phyloP scores from a whole-genome alignment of 2,113 vertebrate genomes.

The Rhombomys opimus region DNA sequence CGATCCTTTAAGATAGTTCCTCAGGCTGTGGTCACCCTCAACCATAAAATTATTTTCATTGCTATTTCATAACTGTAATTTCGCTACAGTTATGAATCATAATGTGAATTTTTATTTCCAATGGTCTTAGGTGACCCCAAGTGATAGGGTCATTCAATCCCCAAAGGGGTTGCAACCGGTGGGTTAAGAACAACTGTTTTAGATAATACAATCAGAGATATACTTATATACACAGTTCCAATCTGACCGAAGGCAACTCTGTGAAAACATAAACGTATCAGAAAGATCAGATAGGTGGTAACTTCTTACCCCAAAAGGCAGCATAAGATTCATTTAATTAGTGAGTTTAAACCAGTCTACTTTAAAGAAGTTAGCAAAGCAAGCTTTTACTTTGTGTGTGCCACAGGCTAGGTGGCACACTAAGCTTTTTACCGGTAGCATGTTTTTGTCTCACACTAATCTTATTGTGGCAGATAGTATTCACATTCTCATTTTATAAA shows the following conservation, averaged over 20 bases:
- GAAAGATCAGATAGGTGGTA: slow-evolving; percentile 35
- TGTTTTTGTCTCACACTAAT: slow-evolving; percentile 25
- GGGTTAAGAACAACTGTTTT: background rate
- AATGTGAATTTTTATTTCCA: background rate
- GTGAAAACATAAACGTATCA: slow-evolving; percentile 49
- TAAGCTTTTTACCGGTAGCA: slow-evolving; percentile 33
- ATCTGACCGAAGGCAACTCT: slow-evolving; percentile 50
- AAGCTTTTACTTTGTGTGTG: slow-evolving; percentile 48
- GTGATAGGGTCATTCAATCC: background rate
- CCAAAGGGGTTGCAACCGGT: background rate
- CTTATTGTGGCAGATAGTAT: background rate
- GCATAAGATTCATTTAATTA: slow-evolving; percentile 45
- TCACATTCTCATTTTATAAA: slow-evolving; percentile 53
- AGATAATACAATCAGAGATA: background rate
- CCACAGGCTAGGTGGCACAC: background rate
- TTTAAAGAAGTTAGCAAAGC: slow-evolving; percentile 54
- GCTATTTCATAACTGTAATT: background rate
- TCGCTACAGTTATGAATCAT: background rate
- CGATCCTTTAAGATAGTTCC: background rate
- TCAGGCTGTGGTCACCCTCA: background rate
- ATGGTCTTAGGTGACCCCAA: background rate
- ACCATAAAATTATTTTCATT: background rate
- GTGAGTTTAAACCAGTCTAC: slow-evolving; percentile 60
- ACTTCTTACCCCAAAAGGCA: slow-evolving; percentile 27
- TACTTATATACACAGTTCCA: slow-evolving; percentile 50